Base-by-base conservation (phyloP, 1,140 invertebrate species). In the Sitophilus oryzae region DNA sequence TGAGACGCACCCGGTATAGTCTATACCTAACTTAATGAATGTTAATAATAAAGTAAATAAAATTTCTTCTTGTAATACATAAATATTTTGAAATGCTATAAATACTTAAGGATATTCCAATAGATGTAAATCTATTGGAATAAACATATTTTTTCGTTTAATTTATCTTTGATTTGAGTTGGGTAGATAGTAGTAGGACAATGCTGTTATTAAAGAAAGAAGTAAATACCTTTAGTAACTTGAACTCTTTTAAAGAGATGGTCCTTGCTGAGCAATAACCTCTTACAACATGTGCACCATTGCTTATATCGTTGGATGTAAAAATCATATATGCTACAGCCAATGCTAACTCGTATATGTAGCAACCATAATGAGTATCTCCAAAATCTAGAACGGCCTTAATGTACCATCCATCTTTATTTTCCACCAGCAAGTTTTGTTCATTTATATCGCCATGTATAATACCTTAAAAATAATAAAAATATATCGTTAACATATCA, bases 371-470 rank as follows among this genome's bases (percentile, higher is more conserved):
- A 34, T 88, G 84, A 1, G 81, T 79, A 70, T 95, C 91, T 0
- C 86, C 86, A 68, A 92, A 93, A 74, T 96, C 93, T 8, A 96
- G 79, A 20, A 94, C 71, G 0, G 80, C 85, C 16, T 71, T 69
- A 42, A 70, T 66, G 70, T 77, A 77, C 41, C 74, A 69, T 5
- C 69, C 70, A 0, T 70, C 64, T 1, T 66, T 34, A 20, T 66
- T 51, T 0, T 68, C 63, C 0, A 91, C 82, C 1, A 95, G 66
- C 11, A 95, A 79, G 72, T 96, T 96, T 65, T 90, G 86, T 64
- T 94, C 91, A 66, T 95, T 95, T 23, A 91, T 76, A 69, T 95
- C 92, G 2, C 91, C 93, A 65, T 95, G 92, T 52, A 96, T 85
- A 10, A 90, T 76, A 35, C 53, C 53, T 56, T 10, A 36, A 56